Percentiles rank a stretch among this genome's conserved stretches.
Evolutionary conservation across 2,888 invertebrate genomes (phyloP).

Genomic region (Oscheius myriophilus): DNA sequence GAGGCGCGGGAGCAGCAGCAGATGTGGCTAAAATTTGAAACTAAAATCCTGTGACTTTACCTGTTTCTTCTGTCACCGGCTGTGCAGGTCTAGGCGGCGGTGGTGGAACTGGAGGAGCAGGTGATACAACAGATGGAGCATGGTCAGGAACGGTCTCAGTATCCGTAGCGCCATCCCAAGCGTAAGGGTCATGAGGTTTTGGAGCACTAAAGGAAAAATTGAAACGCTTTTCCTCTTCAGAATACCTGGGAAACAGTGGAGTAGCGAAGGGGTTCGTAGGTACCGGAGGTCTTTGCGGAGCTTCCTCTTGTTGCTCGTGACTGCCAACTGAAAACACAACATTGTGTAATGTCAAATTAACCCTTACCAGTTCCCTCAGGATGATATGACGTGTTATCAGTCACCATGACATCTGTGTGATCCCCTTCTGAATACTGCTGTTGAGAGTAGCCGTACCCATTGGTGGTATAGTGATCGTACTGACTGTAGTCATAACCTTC

Average conservation of each 20-base stretch:
- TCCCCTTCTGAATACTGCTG: background rate
- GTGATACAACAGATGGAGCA: slow-evolving; percentile 8
- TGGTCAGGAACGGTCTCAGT: background rate
- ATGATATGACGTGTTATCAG: too few relatives aligned
- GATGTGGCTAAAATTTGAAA: background rate
- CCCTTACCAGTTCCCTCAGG: background rate
- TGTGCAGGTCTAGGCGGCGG: slow-evolving; percentile 49
- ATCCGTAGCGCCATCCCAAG: slow-evolving; percentile 57
- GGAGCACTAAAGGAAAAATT: slow-evolving; percentile 31
- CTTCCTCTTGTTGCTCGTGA: background rate
- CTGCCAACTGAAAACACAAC: background rate
- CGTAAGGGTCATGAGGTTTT: slow-evolving; percentile 57
- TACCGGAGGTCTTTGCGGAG: slow-evolving; percentile 4
- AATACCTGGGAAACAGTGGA: slow-evolving; percentile 14
- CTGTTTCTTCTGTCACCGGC: slow-evolving; percentile 28
- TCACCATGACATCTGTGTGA: background rate
- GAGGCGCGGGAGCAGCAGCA: slow-evolving; percentile 34
- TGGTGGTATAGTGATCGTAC: slow-evolving; percentile 24
- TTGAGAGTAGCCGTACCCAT: slow-evolving; percentile 20
- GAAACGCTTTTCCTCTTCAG: background rate
- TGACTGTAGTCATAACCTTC: slow-evolving; percentile 8
- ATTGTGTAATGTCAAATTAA: background rate
- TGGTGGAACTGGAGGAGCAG: slow-evolving; percentile 13
- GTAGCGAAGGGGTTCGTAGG: slow-evolving; percentile 6
- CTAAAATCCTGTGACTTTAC: background rate